A percentile compares a stretch with the other conserved stretches of the same genome.
Conservation (phyloP, 2,888 invertebrate species). For the Lochmaea crataegi region DNA sequence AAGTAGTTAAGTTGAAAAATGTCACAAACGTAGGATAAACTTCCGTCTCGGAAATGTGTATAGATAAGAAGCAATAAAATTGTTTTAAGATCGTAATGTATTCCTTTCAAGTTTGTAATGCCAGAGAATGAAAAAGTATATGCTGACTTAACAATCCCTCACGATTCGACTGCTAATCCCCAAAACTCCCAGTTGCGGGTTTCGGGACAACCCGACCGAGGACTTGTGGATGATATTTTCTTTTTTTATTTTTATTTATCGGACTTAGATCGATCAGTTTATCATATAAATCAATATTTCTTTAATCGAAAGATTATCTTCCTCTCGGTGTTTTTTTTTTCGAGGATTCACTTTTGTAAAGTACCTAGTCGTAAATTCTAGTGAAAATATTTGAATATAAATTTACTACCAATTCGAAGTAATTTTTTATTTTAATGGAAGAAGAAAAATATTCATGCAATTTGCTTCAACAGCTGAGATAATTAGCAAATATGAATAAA, state of each 20-base stretch:
- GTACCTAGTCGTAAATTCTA: too few species aligned
- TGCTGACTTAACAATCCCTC: slow-evolving; percentile 60
- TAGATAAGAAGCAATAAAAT: slow-evolving; percentile 51
- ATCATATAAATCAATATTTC: slow-evolving; percentile 36
- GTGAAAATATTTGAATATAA: too few species aligned
- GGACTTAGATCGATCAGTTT: slow-evolving; percentile 13
- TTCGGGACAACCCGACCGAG: slow-evolving; percentile 52
- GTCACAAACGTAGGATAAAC: slow-evolving; percentile 43
- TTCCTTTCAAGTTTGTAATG: slow-evolving; percentile 53
- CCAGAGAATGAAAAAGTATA: slow-evolving; percentile 56
- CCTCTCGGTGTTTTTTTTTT: not conserved
- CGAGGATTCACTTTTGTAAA: not conserved
- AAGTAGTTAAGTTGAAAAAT: slow-evolving; percentile 44
- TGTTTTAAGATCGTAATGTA: slow-evolving; percentile 55
- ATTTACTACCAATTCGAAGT: too few species aligned
- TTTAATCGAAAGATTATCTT: slow-evolving; percentile 16
- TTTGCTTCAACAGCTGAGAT: too few species aligned
- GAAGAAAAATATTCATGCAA: too few species aligned
- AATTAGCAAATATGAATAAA: too few species aligned
- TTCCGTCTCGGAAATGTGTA: slow-evolving; percentile 13
- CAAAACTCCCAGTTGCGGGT: slow-evolving; percentile 55
- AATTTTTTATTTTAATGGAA: too few species aligned
- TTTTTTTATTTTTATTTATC: slow-evolving; percentile 21
- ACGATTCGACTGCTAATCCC: slow-evolving; percentile 58
- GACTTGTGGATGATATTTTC: slow-evolving; percentile 41